Evolutionary conservation across 2,888 invertebrate genomes (phyloP).

Genomic region (Alitta virens): DNA sequence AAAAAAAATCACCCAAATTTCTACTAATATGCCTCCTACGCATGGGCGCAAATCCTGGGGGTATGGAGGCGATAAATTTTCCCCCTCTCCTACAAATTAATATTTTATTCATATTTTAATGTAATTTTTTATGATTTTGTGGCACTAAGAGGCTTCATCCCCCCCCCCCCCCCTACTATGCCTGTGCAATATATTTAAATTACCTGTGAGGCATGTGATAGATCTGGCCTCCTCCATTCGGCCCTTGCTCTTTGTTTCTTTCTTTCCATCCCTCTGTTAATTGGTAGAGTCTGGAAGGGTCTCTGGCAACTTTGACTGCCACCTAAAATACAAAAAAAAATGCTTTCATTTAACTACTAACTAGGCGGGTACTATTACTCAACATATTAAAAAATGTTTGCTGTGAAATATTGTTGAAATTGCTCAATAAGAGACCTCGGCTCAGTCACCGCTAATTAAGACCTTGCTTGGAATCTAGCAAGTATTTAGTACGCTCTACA

Average conservation of each 20-base stretch:
- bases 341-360: background rate
- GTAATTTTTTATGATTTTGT: no score
- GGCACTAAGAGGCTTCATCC: no score
- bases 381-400: background rate
- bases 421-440: background rate
- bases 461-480: no score
- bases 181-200: no score
- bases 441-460: no score
- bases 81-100: no score
- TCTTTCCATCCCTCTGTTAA: constrained; percentile 53
- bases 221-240: constrained; percentile 39
- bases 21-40: no score
- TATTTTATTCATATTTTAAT: background rate
- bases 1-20: no score
- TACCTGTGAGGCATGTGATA: constrained; percentile 52
- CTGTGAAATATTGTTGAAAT: background rate
- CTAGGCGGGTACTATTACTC: background rate
- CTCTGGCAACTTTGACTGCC: constrained; percentile 41
- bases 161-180: no score
- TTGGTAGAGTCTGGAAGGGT: constrained; percentile 47
- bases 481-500: no score
- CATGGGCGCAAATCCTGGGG: no score
- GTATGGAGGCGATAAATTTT: no score
- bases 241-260: constrained; percentile 41
- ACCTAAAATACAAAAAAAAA: constrained; percentile 27